Evolutionary conservation across 2,888 invertebrate genomes (phyloP), one percentile per base, ranked within the genome.

Genomic region (Apodemia hepburni): DNA sequence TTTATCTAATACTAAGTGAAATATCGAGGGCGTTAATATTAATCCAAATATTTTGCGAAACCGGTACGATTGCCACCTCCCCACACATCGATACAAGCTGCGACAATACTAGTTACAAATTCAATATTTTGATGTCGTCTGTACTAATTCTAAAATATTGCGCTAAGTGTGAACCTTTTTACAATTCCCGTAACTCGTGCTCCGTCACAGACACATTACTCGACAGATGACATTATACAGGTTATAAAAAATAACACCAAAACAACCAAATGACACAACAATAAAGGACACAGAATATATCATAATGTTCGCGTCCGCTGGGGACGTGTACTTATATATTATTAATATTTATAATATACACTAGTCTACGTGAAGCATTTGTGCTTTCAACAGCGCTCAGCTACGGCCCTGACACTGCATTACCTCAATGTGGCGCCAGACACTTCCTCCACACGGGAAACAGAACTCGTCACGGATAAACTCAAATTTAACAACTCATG

Each of bases 331-430:
- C 38, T 63, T 61, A 66, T 62, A 73, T 73, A 72, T 73, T 71
- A 71, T 71, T 70, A 70, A 69, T 70, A 74, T 74, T 70, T 73
- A 75, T 81, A 81, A 78, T 70, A 78, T 83, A 83, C 78, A 81
- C 82, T 85, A 87, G 83, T 76, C 84, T 87, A 88, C 82, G 83
- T 86, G 85, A 88, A 88, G 88, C 88, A 84, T 85, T 85, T 82
- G 84, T 85, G 87, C 82, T 63, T 60, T 60, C 73, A 35, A 75
- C 72, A 75, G 74, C 71, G 74, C 70, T 69, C 69, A 49, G 18
- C 49, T 22, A 22, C 49, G 9, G 49, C 18, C 49, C n/a, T 18
- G 22, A 22, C 22, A 22, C 17, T 22, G 51, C 22, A 51, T 22
- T 51, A 51, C 51, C 11, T 51, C 18, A 51, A 51, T 22, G 51